phyloP scores from a whole-genome alignment of 2,888 invertebrate species.

The Anthrax anthrax region DNA sequence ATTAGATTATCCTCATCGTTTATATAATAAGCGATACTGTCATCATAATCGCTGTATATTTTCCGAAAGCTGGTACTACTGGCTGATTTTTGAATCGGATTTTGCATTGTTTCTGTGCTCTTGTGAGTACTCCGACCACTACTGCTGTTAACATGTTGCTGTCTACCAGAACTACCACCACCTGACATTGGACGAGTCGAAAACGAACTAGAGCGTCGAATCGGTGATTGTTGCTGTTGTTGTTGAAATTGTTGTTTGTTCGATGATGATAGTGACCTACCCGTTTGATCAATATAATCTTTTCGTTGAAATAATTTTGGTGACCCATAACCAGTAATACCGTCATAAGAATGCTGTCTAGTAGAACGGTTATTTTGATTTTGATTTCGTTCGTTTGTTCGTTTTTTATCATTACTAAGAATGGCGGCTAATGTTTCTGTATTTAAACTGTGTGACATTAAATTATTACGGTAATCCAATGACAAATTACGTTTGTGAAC shows the following conservation, averaged over 20 bases:
- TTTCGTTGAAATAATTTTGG: constrained; percentile 6
- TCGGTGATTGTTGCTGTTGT: constrained; percentile 29
- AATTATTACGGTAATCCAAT: constrained; percentile 15
- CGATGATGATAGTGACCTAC: constrained; percentile 11
- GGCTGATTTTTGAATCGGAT: constrained; percentile 29
- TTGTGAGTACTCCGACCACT: background rate
- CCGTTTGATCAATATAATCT: constrained; percentile 17
- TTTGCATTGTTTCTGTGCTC: constrained; percentile 8
- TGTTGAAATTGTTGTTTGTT: constrained; percentile 11
- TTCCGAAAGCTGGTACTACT: constrained; percentile 33
- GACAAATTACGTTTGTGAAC: constrained; percentile 17
- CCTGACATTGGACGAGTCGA: constrained; percentile 34
- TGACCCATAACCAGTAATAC: constrained; percentile 4
- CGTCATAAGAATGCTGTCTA: constrained; percentile 34
- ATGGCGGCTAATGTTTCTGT: constrained; percentile 12
- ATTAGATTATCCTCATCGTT: constrained; percentile 29
- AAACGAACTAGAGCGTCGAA: constrained; percentile 55
- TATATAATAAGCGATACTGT: constrained; percentile 31
- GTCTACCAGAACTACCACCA: background rate
- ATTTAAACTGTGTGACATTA: constrained; percentile 34
- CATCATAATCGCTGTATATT: constrained; percentile 30
- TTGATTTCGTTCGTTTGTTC: background rate
- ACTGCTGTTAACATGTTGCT: background rate
- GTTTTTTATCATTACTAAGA: constrained; percentile 6
- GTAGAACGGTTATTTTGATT: constrained; percentile 16